Base-by-base conservation (phyloP, 2,888 invertebrate species). In the Pammene fasciana region DNA sequence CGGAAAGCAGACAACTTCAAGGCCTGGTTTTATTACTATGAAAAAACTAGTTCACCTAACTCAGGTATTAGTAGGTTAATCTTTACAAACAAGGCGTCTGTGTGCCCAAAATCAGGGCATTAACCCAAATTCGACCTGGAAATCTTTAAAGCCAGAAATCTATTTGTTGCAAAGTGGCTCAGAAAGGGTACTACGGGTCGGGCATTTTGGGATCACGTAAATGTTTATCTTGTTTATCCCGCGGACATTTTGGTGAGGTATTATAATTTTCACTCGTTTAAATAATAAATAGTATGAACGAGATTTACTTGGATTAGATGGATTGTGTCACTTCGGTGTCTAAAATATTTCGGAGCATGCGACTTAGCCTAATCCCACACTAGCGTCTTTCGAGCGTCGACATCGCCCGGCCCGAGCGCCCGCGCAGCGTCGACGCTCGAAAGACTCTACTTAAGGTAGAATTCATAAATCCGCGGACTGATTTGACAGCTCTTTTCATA, bases 131-230 rank as follows among this genome's bases (percentile, higher is more conserved):
- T 48, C 48, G 18, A 16, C 36, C 52, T 43, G 65, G 14, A 48
- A 65, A 60, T 60, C 54, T 70, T 70, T 70, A 70, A 65, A 68
- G 70, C 65, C 70, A 65, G 41, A 70, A 70, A 70, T 65, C 54
- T 65, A 48, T 70, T 70, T 60, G 60, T 54, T 65, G 38, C 65
- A 60, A 65, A 60, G 54, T 65, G 59, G 34, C 60, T 59, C 46
- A 43, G 43, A 10, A 38, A 60, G 48, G 65, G 65, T 60, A 59
- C 18, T 60, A 59, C 18, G 65, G 70, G 46, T 60, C 59, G 46
- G 65, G 46, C 46, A 38, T 65, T 65, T 70, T 68, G 13, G 50
- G 59, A 54, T 70, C 59, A 41, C 14, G 60, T 52, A 57, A 52
- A 68, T 61, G 60, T 71, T 71, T 46, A 46, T 67, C 65, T 65